phyloP scores from a whole-genome alignment of 1,140 invertebrate genomes.

The Sminthurinus signatus region DNA sequence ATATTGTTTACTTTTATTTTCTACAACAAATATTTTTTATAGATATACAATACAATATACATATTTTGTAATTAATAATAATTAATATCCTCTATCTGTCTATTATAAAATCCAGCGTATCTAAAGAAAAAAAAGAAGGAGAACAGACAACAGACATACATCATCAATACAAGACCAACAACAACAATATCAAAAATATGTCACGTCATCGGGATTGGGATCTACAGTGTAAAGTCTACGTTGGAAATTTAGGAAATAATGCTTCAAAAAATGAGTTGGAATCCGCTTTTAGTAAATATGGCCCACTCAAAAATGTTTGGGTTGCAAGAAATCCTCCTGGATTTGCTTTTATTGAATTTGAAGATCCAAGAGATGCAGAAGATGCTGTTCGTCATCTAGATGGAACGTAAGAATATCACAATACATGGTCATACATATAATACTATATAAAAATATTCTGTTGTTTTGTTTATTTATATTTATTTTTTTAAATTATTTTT shows the following conservation, averaged over 20 bases:
- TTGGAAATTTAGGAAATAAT: conserved; percentile 90
- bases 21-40: too few species aligned
- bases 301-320: conserved; percentile 92
- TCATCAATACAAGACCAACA: too few species aligned
- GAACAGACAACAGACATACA: too few species aligned
- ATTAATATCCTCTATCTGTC: too few species aligned
- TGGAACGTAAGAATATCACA: conserved; percentile 82
- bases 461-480: too few species aligned
- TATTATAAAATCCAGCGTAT: too few species aligned
- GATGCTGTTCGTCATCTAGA: conserved; percentile 92
- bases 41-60: too few species aligned
- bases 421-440: not conserved
- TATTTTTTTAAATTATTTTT: too few species aligned
- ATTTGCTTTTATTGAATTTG: conserved; percentile 84
- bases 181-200: too few species aligned
- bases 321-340: conserved; percentile 73
- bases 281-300: conserved; percentile 88
- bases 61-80: too few species aligned
- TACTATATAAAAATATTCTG: not conserved
- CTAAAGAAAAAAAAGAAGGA: too few species aligned
- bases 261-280: conserved; percentile 88
- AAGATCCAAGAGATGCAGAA: conserved; percentile 90
- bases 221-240: conserved; percentile 94
- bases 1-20: too few species aligned
- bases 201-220: conserved; percentile 78